phyloP scores from a whole-genome alignment of 2,888 invertebrate genomes.

The Synergus umbraculus region DNA sequence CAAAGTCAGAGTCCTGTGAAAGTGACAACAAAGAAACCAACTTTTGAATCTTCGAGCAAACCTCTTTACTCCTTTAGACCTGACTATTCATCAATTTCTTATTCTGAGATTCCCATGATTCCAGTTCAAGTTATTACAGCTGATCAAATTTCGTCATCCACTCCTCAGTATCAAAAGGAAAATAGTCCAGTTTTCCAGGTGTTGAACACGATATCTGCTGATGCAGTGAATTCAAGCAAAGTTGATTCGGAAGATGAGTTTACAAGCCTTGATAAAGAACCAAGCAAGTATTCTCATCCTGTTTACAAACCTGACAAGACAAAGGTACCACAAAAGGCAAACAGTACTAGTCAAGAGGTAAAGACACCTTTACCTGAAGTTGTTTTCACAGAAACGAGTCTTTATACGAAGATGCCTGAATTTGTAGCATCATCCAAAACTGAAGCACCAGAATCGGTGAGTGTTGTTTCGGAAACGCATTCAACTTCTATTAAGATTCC shows the following conservation, averaged over 20 bases:
- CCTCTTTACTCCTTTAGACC: conserved; percentile 22
- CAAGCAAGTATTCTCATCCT: not conserved
- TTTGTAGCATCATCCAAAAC: conserved; percentile 18
- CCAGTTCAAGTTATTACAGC: conserved; percentile 72
- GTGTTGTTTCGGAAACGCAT: conserved; percentile 58
- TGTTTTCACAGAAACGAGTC: conserved; percentile 18
- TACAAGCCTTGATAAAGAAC: not conserved
- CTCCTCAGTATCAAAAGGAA: conserved; percentile 55
- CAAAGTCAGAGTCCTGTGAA: not conserved
- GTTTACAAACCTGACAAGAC: conserved; percentile 32
- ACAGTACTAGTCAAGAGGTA: conserved; percentile 41
- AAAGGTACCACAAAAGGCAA: conserved; percentile 14
- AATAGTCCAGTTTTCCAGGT: conserved; percentile 67
- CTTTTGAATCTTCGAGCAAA: not conserved
- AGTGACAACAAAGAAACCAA: conserved; percentile 6
- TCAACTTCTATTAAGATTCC: conserved; percentile 62
- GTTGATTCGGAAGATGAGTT: not conserved
- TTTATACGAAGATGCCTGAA: conserved; percentile 15
- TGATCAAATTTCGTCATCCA: conserved; percentile 63
- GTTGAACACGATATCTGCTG: conserved; percentile 67
- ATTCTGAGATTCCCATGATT: conserved; percentile 71
- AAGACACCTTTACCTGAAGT: conserved; percentile 41
- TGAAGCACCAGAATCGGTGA: conserved; percentile 41
- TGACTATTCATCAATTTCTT: conserved; percentile 53
- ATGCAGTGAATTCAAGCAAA: conserved; percentile 33